Conservation (phyloP, 2,888 invertebrate species). For the Camptogramma bilineatum region DNA sequence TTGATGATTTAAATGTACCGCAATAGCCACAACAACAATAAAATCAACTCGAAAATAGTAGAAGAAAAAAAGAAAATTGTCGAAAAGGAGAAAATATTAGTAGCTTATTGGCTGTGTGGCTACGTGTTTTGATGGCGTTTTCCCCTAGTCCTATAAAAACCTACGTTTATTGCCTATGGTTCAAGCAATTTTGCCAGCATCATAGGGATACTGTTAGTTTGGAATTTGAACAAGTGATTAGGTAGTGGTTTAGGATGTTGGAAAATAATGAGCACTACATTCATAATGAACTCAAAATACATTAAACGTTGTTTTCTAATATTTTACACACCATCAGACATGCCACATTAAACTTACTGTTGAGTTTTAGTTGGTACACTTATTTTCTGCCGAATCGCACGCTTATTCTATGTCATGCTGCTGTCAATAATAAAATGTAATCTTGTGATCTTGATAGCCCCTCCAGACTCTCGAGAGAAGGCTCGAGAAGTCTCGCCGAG, state of each 20-base stretch:
- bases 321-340: no score
- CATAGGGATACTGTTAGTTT: no score
- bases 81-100: neutral
- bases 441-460: no score
- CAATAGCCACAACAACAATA: neutral
- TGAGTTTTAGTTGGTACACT: neutral
- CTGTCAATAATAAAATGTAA: neutral
- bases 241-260: no score
- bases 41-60: neutral
- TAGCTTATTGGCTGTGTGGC: neutral
- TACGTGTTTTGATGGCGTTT: neutral
- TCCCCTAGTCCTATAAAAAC: neutral
- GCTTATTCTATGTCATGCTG: neutral
- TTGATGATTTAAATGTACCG: neutral
- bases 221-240: no score
- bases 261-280: no score
- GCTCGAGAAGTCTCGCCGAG: no score
- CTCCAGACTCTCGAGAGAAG: no score
- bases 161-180: neutral
- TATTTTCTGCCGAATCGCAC: neutral
- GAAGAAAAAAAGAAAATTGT: neutral
- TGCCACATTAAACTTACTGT: neutral
- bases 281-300: no score
- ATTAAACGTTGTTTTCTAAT: no score
- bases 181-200: no score